These are phyloP conservation scores for Tetrax tetrax DNA, from an alignment of 2,113 vertebrate species.

Conservation along the genomic window DNA sequence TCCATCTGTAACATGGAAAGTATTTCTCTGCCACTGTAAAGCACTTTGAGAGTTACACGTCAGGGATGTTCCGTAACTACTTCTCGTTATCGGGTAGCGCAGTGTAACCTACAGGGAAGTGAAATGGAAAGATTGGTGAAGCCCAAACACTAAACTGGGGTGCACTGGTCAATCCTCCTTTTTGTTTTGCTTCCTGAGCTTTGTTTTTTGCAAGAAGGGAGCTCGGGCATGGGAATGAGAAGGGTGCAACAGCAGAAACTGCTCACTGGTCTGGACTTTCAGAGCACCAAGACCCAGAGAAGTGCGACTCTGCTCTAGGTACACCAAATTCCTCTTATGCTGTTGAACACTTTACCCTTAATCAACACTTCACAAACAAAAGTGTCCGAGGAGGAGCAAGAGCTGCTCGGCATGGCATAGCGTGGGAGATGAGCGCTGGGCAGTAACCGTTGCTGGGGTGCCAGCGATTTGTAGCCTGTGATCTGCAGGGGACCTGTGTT, in stretches of 20 bases:
- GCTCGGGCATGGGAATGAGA: fast-evolving
- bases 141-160: background rate
- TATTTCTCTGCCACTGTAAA: background rate
- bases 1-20: background rate
- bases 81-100: fast-evolving
- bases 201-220: background rate
- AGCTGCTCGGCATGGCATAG: fast-evolving
- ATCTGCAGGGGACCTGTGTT: background rate
- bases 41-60: background rate
- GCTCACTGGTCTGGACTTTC: background rate
- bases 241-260: background rate
- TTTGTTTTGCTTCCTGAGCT: background rate
- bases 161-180: background rate
- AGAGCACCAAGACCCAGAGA: background rate
- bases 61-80: background rate
- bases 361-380: background rate
- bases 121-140: background rate
- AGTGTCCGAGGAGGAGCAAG: background rate
- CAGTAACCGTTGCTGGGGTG: fast-evolving
- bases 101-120: background rate
- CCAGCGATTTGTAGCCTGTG: fast-evolving
- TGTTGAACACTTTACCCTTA: background rate
- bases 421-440: too few relatives aligned
- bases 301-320: background rate
- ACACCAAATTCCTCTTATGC: background rate